Base-by-base conservation (phyloP, 2,113 vertebrate species). In the Otocyon megalotis region DNA sequence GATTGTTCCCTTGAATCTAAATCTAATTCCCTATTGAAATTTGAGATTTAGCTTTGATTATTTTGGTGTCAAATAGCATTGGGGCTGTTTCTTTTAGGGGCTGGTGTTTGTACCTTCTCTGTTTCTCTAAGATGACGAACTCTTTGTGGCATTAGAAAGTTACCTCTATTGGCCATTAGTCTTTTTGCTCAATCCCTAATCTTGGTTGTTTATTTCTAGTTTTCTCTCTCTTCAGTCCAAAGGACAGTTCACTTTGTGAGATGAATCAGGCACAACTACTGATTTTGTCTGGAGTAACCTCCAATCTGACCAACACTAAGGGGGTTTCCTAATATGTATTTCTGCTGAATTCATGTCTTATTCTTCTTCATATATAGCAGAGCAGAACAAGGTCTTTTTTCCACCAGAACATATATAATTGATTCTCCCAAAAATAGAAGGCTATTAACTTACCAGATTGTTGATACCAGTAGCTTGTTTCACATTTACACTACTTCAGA, bases 261-360 rank as follows among this genome's bases (percentile, higher is more conserved):
- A 84, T 88, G 79, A 48, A 37, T 56, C 63, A 88, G 62, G 24
- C 53, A 80, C 56, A 86, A 63, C 15, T 69, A 3, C 65, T 82
- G 30, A 90, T 95, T 62, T 82, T 60, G 4, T 77, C 62, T 37
- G 37, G 9, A 26, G 56, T 89, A 79, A 94, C 81, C 20, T 19
- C 50, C 26, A 67, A 19, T 67, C 20, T 62, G 3, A 22, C 30
- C 71, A 67, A 53, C 11, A 19, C n/a, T 35, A 71, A 16, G 30
- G n/a, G 9, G 13, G 63, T 96, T 93, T 80, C 32, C 20, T 22
- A 85, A n/a, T 35, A 13, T 26, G 58, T 7, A 67, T 56, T 88
- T 80, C 74, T 91, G 77, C n/a, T 92, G 58, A 92, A 88, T 88
- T 81, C 84, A 56, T 96, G 79, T 60, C 22, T 94, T 63, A 67